Percentiles rank a stretch among this genome's conserved stretches.
phyloP scores from a whole-genome alignment of 2,797 vertebrate genomes.

The Knipowitschia caucasica region DNA sequence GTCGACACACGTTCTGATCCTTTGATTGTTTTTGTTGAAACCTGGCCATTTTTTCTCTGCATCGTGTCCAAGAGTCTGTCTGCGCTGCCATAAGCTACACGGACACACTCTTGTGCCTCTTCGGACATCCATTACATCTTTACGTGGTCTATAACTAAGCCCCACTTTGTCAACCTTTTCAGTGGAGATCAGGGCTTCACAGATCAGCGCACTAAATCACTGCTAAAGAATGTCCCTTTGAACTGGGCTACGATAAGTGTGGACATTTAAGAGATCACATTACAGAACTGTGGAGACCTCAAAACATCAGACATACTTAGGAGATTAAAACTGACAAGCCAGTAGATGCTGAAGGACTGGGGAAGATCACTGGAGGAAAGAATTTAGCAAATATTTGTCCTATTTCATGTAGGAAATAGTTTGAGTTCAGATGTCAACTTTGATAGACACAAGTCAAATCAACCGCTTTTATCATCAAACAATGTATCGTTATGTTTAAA shows the following conservation, averaged over 20 bases:
- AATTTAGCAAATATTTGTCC: not conserved
- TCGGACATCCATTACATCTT: conserved; percentile 5
- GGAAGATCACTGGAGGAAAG: not conserved
- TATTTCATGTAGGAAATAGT: not conserved
- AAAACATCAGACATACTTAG: conserved; percentile 6
- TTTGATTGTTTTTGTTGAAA: conserved; percentile 27
- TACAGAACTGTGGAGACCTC: conserved; percentile 13
- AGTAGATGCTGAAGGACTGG: conserved; percentile 1
- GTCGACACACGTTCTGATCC: conserved; percentile 13
- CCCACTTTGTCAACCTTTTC: conserved; percentile 6
- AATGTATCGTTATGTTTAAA: no score
- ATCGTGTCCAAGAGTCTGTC: conserved; percentile 6
- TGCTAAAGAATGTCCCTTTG: conserved; percentile 32
- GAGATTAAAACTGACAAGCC: not conserved
- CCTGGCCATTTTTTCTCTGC: conserved; percentile 13
- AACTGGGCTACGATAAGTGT: conserved; percentile 34
- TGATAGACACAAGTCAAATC: not conserved
- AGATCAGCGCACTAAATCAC: conserved; percentile 26
- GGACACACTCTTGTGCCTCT: not conserved
- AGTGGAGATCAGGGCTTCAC: not conserved
- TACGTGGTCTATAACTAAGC: conserved; percentile 12
- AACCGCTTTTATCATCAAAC: no score
- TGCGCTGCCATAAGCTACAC: not conserved
- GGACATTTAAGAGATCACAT: conserved; percentile 18
- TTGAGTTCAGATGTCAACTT: not conserved